A percentile compares a stretch with the other conserved stretches of the same genome.
These are phyloP conservation scores for Cylloceria caligata DNA, from an alignment of 2,888 invertebrate species.

Conservation along the genomic window DNA sequence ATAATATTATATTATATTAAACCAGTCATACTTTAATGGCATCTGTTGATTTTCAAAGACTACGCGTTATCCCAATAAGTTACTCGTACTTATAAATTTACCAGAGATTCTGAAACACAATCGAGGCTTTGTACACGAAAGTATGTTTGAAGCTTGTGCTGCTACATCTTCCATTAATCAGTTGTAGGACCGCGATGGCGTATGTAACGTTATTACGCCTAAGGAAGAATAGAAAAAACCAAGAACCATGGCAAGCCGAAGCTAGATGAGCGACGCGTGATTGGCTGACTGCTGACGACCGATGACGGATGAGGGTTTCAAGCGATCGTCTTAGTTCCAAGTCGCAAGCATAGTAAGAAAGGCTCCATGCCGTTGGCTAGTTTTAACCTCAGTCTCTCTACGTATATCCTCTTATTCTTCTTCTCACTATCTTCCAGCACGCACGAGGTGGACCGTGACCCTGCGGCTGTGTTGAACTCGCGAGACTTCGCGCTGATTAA, in stretches of 20 bases:
- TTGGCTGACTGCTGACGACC: conserved; percentile 72
- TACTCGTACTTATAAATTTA: neutral
- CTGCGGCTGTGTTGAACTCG: conserved; percentile 60
- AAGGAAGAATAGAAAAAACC: conserved; percentile 42
- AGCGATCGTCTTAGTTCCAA: conserved; percentile 66
- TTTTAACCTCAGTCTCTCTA: conserved; percentile 45
- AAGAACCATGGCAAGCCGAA: conserved; percentile 9
- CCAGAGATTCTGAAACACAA: neutral
- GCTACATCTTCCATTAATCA: conserved; percentile 77
- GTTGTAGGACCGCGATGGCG: conserved; percentile 68
- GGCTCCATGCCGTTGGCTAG: conserved; percentile 57
- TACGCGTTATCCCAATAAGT: neutral
- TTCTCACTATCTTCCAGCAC: conserved; percentile 44
- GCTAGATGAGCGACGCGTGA: conserved; percentile 65
- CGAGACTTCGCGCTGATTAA: conserved; percentile 67
- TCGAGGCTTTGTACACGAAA: neutral
- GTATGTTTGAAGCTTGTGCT: conserved; percentile 17
- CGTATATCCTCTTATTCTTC: conserved; percentile 43
- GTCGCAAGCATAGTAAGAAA: conserved; percentile 29
- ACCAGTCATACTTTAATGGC: no score
- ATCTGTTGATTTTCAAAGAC: no score
- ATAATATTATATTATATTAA: no score
- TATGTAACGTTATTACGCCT: conserved; percentile 74
- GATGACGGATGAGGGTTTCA: conserved; percentile 77
- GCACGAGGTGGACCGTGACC: conserved; percentile 47